Percentiles rank a stretch among this genome's conserved stretches.
These are phyloP conservation scores for Carlito syrichta DNA, from an alignment of 2,113 vertebrate species.

Conservation along the genomic window DNA sequence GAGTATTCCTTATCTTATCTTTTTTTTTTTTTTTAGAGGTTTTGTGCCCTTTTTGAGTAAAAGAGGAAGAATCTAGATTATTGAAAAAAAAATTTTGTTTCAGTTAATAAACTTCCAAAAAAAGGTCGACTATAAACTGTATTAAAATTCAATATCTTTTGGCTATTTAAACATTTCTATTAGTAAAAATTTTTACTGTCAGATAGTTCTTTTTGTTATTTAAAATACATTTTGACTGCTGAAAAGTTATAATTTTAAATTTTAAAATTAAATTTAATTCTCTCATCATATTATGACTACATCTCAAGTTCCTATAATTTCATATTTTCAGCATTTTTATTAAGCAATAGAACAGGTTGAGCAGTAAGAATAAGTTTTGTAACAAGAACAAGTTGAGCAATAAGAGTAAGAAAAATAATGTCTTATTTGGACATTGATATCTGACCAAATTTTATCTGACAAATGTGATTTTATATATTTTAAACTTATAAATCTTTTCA, in stretches of 20 bases:
- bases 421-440: not conserved
- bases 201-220: not conserved
- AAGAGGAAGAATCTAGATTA: not conserved
- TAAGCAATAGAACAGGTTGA: not conserved
- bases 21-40: not conserved
- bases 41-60: not conserved
- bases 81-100: conserved; percentile 1
- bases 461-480: not conserved
- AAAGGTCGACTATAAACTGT: not conserved
- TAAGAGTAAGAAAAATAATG: not conserved
- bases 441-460: not conserved
- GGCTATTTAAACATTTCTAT: not conserved
- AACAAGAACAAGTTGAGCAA: not conserved
- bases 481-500: not conserved
- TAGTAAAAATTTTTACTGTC: not conserved
- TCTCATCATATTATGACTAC: not conserved
- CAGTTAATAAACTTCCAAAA: not conserved
- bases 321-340: not conserved
- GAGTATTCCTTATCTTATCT: too few relatives aligned
- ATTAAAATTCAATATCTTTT: not conserved
- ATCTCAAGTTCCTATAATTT: not conserved
- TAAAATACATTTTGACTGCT: conserved; percentile 9
- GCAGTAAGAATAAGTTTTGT: too few relatives aligned
- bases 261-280: not conserved
- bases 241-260: not conserved